Evolutionary conservation across 1,140 invertebrate species (phyloP), one percentile per base, ranked within the genome.

Genomic region (Holcopasites calliopsidis): DNA sequence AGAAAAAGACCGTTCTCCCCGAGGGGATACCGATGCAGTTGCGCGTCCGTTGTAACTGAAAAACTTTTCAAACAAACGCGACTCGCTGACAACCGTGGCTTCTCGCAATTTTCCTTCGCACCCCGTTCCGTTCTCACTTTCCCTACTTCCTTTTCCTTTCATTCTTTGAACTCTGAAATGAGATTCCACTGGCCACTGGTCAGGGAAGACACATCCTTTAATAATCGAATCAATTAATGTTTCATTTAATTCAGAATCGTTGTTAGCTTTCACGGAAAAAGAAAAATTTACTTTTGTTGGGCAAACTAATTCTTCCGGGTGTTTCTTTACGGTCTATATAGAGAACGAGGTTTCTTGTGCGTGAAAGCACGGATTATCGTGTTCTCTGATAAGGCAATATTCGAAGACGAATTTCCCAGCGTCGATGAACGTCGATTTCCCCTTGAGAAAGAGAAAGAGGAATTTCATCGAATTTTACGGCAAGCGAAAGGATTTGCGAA

Each of bases 201-300:
- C 28, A 11, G n/a, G 35, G 33, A 11, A 71, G 54, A 50, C n/a
- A 44, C 47, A 52, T 13, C 28, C 26, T 44, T 42, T 44, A 62
- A 79, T 83, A 69, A 71, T 44, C 23, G 40, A 42, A 62, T 73
- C 44, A 66, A 81, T 74, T 78, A n/a, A n/a, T n/a, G n/a, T n/a
- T n/a, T n/a, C n/a, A n/a, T n/a, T n/a, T n/a, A n/a, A n/a, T n/a
- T n/a, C n/a, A n/a, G n/a, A n/a, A n/a, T n/a, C n/a, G n/a, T n/a
- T n/a, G n/a, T n/a, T n/a, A n/a, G n/a, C n/a, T n/a, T n/a, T n/a
- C n/a, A n/a, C n/a, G n/a, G n/a, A n/a, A n/a, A n/a, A n/a, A n/a
- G n/a, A n/a, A n/a, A n/a, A n/a, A n/a, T n/a, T n/a, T n/a, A n/a
- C n/a, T n/a, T n/a, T n/a, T n/a, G n/a, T n/a, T n/a, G n/a, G n/a